A percentile compares a stretch with the other conserved stretches of the same genome.
Conservation (phyloP, 1,140 invertebrate species). For the Bicyclus anynana region DNA sequence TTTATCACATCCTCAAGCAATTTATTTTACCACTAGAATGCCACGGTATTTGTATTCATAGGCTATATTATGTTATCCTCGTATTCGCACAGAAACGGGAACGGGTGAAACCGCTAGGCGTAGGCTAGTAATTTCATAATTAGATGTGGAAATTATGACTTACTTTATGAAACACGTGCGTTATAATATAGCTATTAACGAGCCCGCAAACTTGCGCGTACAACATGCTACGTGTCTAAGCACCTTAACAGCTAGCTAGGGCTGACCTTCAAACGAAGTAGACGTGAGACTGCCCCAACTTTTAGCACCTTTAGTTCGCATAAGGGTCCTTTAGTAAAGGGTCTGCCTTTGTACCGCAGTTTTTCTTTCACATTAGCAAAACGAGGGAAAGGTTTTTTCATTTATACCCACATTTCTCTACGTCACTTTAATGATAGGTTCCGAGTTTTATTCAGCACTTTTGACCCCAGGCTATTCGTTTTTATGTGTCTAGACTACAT, state of each 20-base stretch:
- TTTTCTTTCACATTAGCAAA: not conserved
- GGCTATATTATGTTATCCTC: too few species aligned
- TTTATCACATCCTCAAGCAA: too few species aligned
- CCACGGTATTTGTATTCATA: too few species aligned
- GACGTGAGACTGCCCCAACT: not conserved
- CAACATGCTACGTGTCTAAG: not conserved
- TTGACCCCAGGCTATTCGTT: not conserved
- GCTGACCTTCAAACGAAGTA: not conserved
- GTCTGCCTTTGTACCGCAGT: not conserved
- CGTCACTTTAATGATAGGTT: not conserved
- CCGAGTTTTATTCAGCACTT: constrained; percentile 1
- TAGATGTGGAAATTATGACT: too few species aligned
- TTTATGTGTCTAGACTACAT: not conserved
- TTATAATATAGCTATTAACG: too few species aligned
- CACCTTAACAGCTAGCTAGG: not conserved
- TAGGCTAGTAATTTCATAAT: too few species aligned
- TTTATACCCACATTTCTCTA: not conserved
- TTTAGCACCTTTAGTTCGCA: not conserved
- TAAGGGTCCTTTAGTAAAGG: not conserved
- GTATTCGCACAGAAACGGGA: too few species aligned
- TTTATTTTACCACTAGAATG: too few species aligned
- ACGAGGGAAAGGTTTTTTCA: not conserved
- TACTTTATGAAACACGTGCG: too few species aligned
- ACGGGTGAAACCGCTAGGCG: too few species aligned
- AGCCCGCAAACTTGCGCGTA: too few species aligned